Evolutionary conservation across 2,113 vertebrate genomes (phyloP), one percentile per base, ranked within the genome.

Genomic region (Xyliphius kryptos): DNA sequence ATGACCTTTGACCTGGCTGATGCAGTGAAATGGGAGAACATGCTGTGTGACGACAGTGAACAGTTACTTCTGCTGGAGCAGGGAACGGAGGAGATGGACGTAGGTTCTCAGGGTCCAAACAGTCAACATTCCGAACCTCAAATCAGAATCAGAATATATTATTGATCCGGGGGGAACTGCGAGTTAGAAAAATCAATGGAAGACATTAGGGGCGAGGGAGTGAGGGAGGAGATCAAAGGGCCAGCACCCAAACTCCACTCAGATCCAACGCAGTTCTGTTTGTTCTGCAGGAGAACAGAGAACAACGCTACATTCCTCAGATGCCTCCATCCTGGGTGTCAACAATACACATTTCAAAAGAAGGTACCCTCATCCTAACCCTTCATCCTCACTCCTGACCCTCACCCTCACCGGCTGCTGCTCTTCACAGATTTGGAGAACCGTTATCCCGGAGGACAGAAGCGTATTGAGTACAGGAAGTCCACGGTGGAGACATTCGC

Each of bases 251-350:
- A 38, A 5, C 5, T 38, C 10, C 5, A 2, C 40, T 41, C 40
- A 41, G 9, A 11, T 9, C 40, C 9, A 11, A 8, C 9, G 2
- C 9, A 8, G 9, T 41, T 41, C 9, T 38, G 12, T 12, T 17
- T 43, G 79, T 79, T 48, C 57, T 58, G 9, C 43, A 89, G 85
- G 79, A 75, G 62, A 80, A 78, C 1, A 77, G 77, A 11, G 69
- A 83, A 2, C 68, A 74, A 19, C 68, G 58, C 2, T 75, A 50
- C n/a, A 75, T 71, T 6, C 89, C 91, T 54, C 73, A 89, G 57
- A 92, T 97, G 91, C 92, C 91, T 0, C 68, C 66, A 2, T 90
- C 93, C 0, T 98, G 95, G 95, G 89, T 92, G 67, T 50, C 76
- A 0, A 78, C 6, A 60, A 83, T 98, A 48, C 9, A 44, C 1